Conservation (phyloP, 2,888 invertebrate species). For the Thera obeliscata region DNA sequence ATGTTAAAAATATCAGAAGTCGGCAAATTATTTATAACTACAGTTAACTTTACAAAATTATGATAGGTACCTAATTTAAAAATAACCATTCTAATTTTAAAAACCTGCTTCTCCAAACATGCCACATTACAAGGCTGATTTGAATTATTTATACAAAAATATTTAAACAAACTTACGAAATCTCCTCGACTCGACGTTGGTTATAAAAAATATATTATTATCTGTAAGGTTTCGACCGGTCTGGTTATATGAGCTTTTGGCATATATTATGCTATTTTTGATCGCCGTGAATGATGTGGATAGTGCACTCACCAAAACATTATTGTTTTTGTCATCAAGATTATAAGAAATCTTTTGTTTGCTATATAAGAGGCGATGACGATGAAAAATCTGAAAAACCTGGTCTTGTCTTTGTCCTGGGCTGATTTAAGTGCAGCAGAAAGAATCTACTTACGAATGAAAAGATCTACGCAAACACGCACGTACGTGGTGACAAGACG, state of each 20-base stretch:
- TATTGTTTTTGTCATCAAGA: conserved; percentile 46
- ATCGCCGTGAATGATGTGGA: conserved; percentile 37
- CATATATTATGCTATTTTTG: conserved; percentile 55
- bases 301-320: conserved; percentile 42
- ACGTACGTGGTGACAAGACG: conserved; percentile 67
- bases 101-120: conserved; percentile 30
- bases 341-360: conserved; percentile 46
- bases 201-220: conserved; percentile 34
- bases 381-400: conserved; percentile 32
- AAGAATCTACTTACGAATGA: conserved; percentile 25
- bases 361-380: conserved; percentile 34
- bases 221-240: conserved; percentile 56
- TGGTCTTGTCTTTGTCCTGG: conserved; percentile 35
- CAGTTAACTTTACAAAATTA: neutral
- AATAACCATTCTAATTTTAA: neutral
- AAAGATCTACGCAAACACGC: conserved; percentile 62
- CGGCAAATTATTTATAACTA: neutral
- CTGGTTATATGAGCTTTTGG: conserved; percentile 54
- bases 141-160: conserved; percentile 49
- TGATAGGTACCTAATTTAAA: neutral
- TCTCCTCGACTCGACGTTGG: conserved; percentile 40
- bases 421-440: conserved; percentile 46
- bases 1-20: neutral
- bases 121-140: conserved; percentile 33
- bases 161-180: conserved; percentile 51